A percentile compares a stretch with the other conserved stretches of the same genome.
Conservation (phyloP, 2,797 vertebrate species). For the Onychomys arenicola region DNA sequence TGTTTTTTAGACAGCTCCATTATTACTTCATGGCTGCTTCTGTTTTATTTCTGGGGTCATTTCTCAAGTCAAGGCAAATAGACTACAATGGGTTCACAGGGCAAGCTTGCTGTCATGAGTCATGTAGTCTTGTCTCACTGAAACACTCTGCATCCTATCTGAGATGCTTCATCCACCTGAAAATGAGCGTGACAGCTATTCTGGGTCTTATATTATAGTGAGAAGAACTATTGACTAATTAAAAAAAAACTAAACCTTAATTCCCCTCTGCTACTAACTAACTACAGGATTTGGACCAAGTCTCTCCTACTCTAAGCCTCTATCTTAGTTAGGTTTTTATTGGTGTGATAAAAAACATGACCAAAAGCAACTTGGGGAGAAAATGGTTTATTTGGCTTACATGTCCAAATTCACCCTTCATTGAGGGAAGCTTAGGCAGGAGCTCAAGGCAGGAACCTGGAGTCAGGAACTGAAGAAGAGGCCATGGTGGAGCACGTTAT, state of each 20-base stretch:
- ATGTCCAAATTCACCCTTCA: neutral
- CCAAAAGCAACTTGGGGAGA: neutral
- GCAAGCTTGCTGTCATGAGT: neutral
- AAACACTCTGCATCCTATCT: slow-evolving; percentile 27
- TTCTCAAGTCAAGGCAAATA: slow-evolving; percentile 19
- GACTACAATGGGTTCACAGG: neutral
- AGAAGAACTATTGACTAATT: neutral
- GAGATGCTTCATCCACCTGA: slow-evolving; percentile 4
- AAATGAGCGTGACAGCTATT: slow-evolving; percentile 25
- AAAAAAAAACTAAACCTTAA: neutral
- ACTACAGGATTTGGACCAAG: neutral
- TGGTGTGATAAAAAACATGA: neutral
- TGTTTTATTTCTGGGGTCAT: slow-evolving; percentile 51
- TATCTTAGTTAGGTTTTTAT: neutral
- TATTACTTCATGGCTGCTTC: neutral
- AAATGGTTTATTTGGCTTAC: neutral
- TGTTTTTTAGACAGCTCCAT: neutral
- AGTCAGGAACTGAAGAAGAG: neutral
- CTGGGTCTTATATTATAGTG: neutral
- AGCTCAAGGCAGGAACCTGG: neutral
- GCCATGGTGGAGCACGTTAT: neutral
- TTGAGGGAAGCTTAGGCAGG: neutral
- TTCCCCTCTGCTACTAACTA: slow-evolving; percentile 28
- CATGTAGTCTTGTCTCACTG: slow-evolving; percentile 15
- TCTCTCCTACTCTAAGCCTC: neutral